Percentiles rank a stretch among this genome's conserved stretches.
Evolutionary conservation across 2,888 invertebrate genomes (phyloP).

Genomic region (Hirtodrosophila cameraria): DNA sequence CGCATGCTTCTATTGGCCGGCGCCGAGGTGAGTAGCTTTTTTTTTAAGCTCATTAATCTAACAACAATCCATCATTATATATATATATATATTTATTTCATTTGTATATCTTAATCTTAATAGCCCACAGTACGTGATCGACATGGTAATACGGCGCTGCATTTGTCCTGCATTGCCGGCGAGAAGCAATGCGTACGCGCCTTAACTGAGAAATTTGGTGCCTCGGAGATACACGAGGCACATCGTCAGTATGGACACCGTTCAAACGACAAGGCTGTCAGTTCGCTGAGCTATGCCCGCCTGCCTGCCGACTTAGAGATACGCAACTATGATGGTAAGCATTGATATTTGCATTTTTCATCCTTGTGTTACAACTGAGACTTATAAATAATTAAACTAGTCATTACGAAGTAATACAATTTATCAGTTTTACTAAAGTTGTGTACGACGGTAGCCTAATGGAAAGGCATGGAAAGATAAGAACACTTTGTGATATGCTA

Average conservation of each 20-base stretch:
- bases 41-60: not conserved
- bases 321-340: constrained; percentile 94
- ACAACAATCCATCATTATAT: not conserved
- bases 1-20: constrained; percentile 92
- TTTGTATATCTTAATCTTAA: constrained; percentile 1
- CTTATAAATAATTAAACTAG: no score
- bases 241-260: constrained; percentile 82
- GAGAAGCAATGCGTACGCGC: constrained; percentile 89
- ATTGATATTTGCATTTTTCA: no score
- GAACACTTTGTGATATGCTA: no score
- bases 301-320: constrained; percentile 89
- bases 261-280: constrained; percentile 81
- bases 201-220: constrained; percentile 88
- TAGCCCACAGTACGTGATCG: constrained; percentile 88
- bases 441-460: no score
- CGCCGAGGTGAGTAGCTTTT: constrained; percentile 85
- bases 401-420: no score
- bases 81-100: constrained; percentile 7
- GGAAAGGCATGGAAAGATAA: no score
- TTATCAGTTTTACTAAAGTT: no score
- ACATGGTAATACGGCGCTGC: constrained; percentile 93
- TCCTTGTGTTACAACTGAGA: no score
- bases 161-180: constrained; percentile 91
- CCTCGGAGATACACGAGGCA: constrained; percentile 84
- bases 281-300: constrained; percentile 80